These are phyloP conservation scores for Zaprionus davidi DNA, from an alignment of 1,140 invertebrate species.

Conservation along the genomic window DNA sequence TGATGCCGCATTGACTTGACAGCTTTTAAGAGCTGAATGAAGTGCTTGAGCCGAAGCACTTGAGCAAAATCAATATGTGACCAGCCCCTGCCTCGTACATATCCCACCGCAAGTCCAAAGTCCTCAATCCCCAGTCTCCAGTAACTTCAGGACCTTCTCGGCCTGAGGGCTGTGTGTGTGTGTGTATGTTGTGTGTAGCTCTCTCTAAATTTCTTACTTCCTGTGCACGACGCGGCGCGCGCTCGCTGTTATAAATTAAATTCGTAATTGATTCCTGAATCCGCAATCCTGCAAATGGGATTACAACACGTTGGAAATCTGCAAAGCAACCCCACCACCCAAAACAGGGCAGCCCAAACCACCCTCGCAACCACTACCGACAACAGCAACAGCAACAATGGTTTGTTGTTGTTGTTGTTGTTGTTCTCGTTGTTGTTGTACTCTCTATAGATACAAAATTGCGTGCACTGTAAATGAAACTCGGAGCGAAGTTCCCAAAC, in stretches of 20 bases:
- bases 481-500: slow-evolving; percentile 24
- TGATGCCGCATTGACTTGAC: slow-evolving; percentile 67
- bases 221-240: slow-evolving; percentile 55
- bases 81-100: not conserved
- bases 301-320: slow-evolving; percentile 80
- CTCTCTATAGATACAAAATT: slow-evolving; percentile 65
- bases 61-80: slow-evolving; percentile 62
- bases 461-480: slow-evolving; percentile 71
- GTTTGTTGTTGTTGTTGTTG: not conserved
- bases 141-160: not conserved
- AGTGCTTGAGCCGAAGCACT: slow-evolving; percentile 53
- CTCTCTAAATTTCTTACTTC: slow-evolving; percentile 54
- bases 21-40: slow-evolving; percentile 68
- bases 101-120: not conserved
- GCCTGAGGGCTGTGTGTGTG: not conserved
- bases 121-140: too few species aligned
- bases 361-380: slow-evolving; percentile 29
- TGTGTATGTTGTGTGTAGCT: not conserved
- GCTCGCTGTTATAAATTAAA: slow-evolving; percentile 75
- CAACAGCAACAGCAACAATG: slow-evolving; percentile 25
- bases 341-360: not conserved
- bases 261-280: slow-evolving; percentile 83
- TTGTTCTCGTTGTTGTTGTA: slow-evolving; percentile 4
- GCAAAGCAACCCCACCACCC: slow-evolving; percentile 34
- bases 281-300: slow-evolving; percentile 82